Base-by-base conservation (phyloP, 2,888 invertebrate species). In the Dermolepida albohirtum region DNA sequence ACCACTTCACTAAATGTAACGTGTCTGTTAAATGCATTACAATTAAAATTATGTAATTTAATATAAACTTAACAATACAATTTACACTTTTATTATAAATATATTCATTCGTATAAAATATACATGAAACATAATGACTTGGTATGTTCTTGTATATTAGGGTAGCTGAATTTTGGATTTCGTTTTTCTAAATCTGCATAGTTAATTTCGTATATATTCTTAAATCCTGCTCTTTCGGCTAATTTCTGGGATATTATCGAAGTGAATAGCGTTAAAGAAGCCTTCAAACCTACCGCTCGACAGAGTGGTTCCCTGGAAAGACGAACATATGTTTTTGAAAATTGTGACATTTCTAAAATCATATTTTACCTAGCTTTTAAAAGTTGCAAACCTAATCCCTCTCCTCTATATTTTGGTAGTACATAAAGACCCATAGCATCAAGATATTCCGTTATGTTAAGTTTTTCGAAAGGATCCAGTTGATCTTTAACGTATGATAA, bases 191-290 rank as follows among this genome's bases (percentile, higher is more conserved):
- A 73, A 16, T 86, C 86, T 51, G 84, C 84, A 64, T 86, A 87
- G 0, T 83, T 78, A 17, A 86, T 80, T 70, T 84, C 83, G 52
- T 73, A 81, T 0, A 87, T 70, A 10, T 82, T 83, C 17, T 79
- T 73, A 71, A 86, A 87, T 1, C 87, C 87, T 0, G 84, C 85
- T 68, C 84, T 86, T 70, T 80, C 82, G 1, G 87, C 87, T 1
- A 86, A 82, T 0, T 82, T 81, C 72, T 87, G 87, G 0, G 87
- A 87, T 0, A 84, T 84, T 0, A 81, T 84, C 0, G 87, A 86
- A 0, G 87, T 87, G 78, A 87, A 87, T 0, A 85, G 84, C 0
- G 87, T 87, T 0, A 83, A 83, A 1, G 87, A 86, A 0, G 85
- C 81, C 64, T 81, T 84, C 22, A 87, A 73, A n/a, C 81, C 82